These are phyloP conservation scores for Puma concolor DNA, from an alignment of 2,113 vertebrate species.

Conservation along the genomic window DNA sequence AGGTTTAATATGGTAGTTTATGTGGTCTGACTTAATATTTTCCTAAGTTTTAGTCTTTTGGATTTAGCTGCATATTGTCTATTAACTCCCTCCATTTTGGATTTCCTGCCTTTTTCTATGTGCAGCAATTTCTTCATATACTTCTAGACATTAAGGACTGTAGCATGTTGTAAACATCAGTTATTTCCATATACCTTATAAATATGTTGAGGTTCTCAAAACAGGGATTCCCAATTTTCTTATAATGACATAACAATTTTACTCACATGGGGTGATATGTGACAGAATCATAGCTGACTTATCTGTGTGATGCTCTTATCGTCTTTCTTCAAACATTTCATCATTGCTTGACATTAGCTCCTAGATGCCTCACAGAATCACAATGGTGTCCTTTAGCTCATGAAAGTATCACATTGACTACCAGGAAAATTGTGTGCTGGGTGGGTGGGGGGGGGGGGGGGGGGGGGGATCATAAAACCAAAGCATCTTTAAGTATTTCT, in stretches of 20 bases:
- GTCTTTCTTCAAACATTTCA: background rate
- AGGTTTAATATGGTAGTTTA: background rate
- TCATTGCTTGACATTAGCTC: background rate
- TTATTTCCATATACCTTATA: background rate
- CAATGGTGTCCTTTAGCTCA: background rate
- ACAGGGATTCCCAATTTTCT: background rate
- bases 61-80: background rate
- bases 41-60: background rate
- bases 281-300: background rate
- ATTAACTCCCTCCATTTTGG: background rate
- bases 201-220: background rate
- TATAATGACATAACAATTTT: background rate
- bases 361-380: background rate
- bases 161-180: background rate
- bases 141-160: background rate
- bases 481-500: background rate
- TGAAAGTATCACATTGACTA: background rate
- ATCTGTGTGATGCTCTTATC: background rate
- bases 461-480: background rate
- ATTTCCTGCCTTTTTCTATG: background rate
- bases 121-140: background rate
- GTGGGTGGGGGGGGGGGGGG: rapidly evolving
- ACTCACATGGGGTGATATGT: background rate
- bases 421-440: background rate
- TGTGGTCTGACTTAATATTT: background rate